phyloP scores from a whole-genome alignment of 2,888 invertebrate genomes.

The Crematogaster levior region DNA sequence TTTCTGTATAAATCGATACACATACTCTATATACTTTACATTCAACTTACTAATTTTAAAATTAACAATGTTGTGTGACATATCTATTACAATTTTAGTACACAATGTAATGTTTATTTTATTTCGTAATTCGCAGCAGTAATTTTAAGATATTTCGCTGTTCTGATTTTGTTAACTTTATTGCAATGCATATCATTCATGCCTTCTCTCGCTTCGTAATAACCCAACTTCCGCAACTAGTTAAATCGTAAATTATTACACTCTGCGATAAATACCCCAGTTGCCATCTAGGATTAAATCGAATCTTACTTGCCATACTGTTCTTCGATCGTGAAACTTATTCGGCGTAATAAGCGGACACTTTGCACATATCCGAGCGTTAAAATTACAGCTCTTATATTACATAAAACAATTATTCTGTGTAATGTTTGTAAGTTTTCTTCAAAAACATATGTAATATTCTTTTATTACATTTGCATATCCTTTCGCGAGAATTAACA shows the following conservation, averaged over 20 bases:
- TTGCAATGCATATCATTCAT: not conserved
- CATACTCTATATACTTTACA: not conserved
- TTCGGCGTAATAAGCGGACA: constrained; percentile 9
- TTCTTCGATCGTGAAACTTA: constrained; percentile 11
- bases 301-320: constrained; percentile 1
- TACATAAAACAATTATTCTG: too few relatives aligned
- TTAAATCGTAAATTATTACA: constrained; percentile 24
- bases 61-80: not conserved
- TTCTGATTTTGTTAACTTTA: not conserved
- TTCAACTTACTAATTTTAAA: constrained; percentile 6
- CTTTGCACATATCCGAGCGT: constrained; percentile 9
- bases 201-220: not conserved
- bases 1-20: not conserved
- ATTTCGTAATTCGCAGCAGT: not conserved
- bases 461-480: not conserved
- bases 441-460: too few relatives aligned
- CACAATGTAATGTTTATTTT: not conserved
- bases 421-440: too few relatives aligned
- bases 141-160: not conserved
- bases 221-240: constrained; percentile 8
- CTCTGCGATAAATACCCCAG: constrained; percentile 17
- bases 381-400: not conserved
- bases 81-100: not conserved
- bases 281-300: constrained; percentile 21
- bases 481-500: constrained; percentile 26